A percentile compares a stretch with the other conserved stretches of the same genome.
Evolutionary conservation across 1,140 invertebrate genomes (phyloP).

Genomic region (Ganaspis sp.): DNA sequence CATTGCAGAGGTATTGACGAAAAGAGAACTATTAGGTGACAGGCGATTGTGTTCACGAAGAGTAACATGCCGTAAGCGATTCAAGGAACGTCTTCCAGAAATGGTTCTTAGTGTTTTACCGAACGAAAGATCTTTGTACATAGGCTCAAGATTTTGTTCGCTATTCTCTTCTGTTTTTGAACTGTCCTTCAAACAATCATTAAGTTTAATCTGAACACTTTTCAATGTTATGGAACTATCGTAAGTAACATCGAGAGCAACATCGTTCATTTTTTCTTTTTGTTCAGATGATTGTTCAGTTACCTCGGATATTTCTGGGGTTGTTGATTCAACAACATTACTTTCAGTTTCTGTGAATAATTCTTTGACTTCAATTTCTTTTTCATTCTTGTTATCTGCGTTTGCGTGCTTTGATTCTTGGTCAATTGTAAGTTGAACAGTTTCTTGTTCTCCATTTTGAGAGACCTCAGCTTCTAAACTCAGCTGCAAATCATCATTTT

Average conservation of each 20-base stretch:
- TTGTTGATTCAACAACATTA: slow-evolving; percentile 62
- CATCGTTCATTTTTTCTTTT: slow-evolving; percentile 43
- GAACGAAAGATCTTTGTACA: slow-evolving; percentile 59
- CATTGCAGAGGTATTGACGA: slow-evolving; percentile 62
- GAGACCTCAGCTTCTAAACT: slow-evolving; percentile 41
- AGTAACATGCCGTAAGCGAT: slow-evolving; percentile 63
- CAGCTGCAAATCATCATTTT: slow-evolving; percentile 44
- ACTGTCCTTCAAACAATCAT: slow-evolving; percentile 67
- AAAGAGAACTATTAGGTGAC: slow-evolving; percentile 66
- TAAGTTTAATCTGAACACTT: slow-evolving; percentile 66
- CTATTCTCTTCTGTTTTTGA: slow-evolving; percentile 44
- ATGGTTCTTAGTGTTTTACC: slow-evolving; percentile 65
- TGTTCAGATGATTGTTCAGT: slow-evolving; percentile 38
- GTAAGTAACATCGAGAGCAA: slow-evolving; percentile 52
- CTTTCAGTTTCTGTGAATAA: slow-evolving; percentile 52
- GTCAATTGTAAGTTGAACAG: slow-evolving; percentile 4
- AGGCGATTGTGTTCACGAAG: slow-evolving; percentile 55
- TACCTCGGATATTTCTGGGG: slow-evolving; percentile 56
- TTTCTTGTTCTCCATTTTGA: slow-evolving; percentile 40
- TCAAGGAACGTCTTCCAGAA: slow-evolving; percentile 62
- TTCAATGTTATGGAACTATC: slow-evolving; percentile 65
- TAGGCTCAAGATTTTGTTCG: slow-evolving; percentile 43
- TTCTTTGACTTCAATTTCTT: slow-evolving; percentile 48
- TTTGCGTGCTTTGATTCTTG: slow-evolving; percentile 33
- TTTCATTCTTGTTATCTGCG: slow-evolving; percentile 40